Conservation (phyloP, 2,797 vertebrate species). For the Smutsia gigantea region DNA sequence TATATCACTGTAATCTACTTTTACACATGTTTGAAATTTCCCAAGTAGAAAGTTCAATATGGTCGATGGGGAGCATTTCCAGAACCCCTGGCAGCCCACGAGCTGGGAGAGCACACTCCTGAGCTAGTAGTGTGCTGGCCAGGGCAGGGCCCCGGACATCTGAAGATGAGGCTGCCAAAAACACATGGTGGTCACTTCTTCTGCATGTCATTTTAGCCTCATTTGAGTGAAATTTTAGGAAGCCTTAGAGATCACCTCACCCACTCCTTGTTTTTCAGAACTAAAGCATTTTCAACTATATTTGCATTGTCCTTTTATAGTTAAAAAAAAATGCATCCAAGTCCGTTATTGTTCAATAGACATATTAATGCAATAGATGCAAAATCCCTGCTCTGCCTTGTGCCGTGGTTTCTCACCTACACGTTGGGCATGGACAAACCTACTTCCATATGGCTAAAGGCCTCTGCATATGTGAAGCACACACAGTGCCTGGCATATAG, state of each 20-base stretch:
- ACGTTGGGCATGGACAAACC: not conserved
- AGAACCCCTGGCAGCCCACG: not conserved
- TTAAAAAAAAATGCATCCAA: not conserved
- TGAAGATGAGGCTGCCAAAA: not conserved
- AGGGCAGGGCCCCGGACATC: not conserved
- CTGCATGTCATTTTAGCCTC: not conserved
- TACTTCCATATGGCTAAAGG: not conserved
- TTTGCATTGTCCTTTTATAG: conserved; percentile 1
- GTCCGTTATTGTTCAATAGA: not conserved
- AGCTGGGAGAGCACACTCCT: not conserved
- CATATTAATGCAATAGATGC: not conserved
- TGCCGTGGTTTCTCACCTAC: not conserved
- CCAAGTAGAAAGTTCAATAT: not conserved
- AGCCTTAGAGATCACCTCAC: not conserved
- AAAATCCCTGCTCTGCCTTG: not conserved
- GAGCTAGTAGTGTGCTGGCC: not conserved
- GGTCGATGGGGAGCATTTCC: not conserved
- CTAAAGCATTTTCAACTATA: not conserved
- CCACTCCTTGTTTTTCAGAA: not conserved
- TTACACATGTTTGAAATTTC: not conserved
- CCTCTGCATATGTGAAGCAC: not conserved
- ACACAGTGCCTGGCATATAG: not conserved
- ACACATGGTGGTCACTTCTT: not conserved
- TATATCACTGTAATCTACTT: not conserved
- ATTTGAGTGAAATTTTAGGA: not conserved